These are phyloP conservation scores for Villa cingulata DNA, from an alignment of 2,888 invertebrate genomes.

Conservation along the genomic window DNA sequence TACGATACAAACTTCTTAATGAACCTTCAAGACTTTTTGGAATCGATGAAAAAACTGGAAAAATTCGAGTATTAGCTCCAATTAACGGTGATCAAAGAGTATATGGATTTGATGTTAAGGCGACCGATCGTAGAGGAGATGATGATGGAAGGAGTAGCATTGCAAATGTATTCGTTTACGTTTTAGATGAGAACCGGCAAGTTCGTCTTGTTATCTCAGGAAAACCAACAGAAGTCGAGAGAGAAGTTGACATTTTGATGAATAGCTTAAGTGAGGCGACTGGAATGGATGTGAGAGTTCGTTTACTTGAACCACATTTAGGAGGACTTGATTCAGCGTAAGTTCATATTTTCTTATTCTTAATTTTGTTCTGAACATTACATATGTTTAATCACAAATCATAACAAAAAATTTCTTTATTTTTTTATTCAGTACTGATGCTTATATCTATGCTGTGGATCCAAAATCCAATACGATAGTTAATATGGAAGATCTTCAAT, in stretches of 20 bases:
- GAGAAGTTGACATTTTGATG: constrained; percentile 54
- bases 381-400: too few relatives aligned
- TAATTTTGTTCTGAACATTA: constrained; percentile 7
- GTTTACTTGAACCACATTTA: constrained; percentile 60
- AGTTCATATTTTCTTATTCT: constrained; percentile 16
- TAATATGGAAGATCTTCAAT: constrained; percentile 64
- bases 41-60: constrained; percentile 62
- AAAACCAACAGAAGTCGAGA: constrained; percentile 62
- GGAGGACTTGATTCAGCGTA: constrained; percentile 39
- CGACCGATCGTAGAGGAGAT: constrained; percentile 65
- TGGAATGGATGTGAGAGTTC: constrained; percentile 62
- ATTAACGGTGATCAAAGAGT: constrained; percentile 61
- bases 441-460: constrained; percentile 76
- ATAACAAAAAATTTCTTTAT: too few relatives aligned
- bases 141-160: constrained; percentile 73
- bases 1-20: constrained; percentile 67
- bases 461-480: constrained; percentile 66
- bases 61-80: constrained; percentile 56
- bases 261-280: constrained; percentile 55
- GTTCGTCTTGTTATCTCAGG: constrained; percentile 64
- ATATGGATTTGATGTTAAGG: constrained; percentile 78
- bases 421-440: constrained; percentile 54
- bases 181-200: constrained; percentile 67
- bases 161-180: constrained; percentile 74
- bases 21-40: constrained; percentile 62